Evolutionary conservation across 2,888 invertebrate species (phyloP), one percentile per base, ranked within the genome.

Genomic region (Philaethria dido): DNA sequence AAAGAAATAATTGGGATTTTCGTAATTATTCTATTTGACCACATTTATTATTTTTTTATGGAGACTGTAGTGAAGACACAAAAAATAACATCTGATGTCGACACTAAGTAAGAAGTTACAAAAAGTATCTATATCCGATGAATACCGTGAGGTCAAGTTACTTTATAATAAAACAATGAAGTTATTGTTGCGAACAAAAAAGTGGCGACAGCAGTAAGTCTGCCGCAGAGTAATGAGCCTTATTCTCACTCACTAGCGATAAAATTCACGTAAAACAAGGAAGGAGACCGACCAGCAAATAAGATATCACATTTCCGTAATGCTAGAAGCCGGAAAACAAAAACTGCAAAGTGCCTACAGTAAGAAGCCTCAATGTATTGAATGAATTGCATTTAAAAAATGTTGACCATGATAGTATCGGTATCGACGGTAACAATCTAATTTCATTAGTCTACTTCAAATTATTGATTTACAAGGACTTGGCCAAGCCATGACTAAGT

Each of bases 301-400:
- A 61, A 59, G 14, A 50, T 69, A 62, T 69, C 69, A 16, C 25
- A 62, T 69, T 60, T 62, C 69, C 44, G 59, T 45, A 65, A 25
- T 62, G 39, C 29, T 50, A 57, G 62, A 69, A 62, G 50, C 50
- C 69, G 62, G 66, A 62, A 69, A 62, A 59, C 50, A 50, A 65
- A 45, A 65, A 39, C 36, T 25, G 52, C 50, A 33, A 52, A 18
- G 16, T 52, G 52, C 52, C 52, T 45, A 33, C 36, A 20, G 14
- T 22, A 18, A 9, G 45, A 39, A 48, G 36, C 64, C 22, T 47
- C 22, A 36, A 25, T 13, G 16, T 16, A 20, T 47, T 16, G 18
- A 13, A 48, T 8, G 20, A 18, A 47, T 36, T 25, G 16, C 36
- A 47, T 39, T 59, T 18, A 3, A 48, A 64, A 25, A 44, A n/a